Evolutionary conservation across 2,797 vertebrate genomes (phyloP).

Genomic region (Spinus olivaceus): DNA sequence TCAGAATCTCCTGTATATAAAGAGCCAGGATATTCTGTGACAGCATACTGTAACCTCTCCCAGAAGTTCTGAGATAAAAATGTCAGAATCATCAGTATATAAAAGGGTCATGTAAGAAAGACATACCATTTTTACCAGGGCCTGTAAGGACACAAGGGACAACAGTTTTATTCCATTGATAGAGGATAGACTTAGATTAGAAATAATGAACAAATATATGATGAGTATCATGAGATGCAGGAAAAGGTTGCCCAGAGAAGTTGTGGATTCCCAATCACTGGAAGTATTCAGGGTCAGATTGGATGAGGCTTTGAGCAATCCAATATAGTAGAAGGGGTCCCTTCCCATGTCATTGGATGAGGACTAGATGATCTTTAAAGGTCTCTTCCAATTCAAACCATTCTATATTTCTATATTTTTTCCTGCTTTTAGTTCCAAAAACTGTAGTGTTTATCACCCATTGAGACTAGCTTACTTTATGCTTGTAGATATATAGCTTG

Average conservation of each 20-base stretch:
- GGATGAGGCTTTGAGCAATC: not conserved
- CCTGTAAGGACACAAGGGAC: not conserved
- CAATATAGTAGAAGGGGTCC: not conserved
- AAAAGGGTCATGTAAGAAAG: not conserved
- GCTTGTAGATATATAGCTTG: not conserved
- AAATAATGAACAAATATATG: not conserved
- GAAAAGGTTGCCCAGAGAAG: not conserved
- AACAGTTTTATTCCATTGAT: not conserved
- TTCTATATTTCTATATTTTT: not conserved
- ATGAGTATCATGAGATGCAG: not conserved
- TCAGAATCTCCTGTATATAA: not conserved
- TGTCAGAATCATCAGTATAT: not conserved
- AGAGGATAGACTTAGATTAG: not conserved
- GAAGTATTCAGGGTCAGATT: not conserved
- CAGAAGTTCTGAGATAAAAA: not conserved
- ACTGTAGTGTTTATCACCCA: not conserved
- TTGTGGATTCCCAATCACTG: too few relatives aligned
- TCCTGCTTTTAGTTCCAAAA: not conserved
- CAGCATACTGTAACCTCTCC: not conserved
- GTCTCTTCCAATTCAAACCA: not conserved
- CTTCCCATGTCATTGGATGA: rapidly evolving
- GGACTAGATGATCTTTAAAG: not conserved
- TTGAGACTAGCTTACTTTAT: not conserved
- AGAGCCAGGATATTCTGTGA: not conserved
- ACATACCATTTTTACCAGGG: not conserved